Evolutionary conservation across 2,797 vertebrate genomes (phyloP).

Genomic region (Synaphobranchus kaupii): DNA sequence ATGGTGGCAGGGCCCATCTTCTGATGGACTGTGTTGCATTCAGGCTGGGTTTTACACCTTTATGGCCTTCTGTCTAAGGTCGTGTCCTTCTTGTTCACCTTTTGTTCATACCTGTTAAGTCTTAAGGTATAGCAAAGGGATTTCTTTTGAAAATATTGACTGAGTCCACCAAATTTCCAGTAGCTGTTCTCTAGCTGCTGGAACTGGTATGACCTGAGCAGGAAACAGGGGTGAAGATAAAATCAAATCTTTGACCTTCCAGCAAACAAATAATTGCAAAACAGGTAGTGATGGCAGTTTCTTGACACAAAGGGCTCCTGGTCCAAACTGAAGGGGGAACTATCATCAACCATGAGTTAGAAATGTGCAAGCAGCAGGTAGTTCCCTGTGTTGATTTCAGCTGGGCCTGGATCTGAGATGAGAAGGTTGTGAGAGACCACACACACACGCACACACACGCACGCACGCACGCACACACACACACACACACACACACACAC

Average conservation of each 20-base stretch:
- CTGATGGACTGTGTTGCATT: neutral
- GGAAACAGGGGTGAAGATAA: neutral
- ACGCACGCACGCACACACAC: neutral
- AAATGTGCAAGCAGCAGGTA: slow-evolving; percentile 43
- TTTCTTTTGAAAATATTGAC: slow-evolving; percentile 51
- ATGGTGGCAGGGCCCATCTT: neutral
- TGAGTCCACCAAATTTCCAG: slow-evolving; percentile 44
- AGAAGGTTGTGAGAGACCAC: neutral
- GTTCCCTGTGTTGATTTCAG: slow-evolving; percentile 25
- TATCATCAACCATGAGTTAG: slow-evolving; percentile 30
- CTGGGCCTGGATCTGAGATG: neutral
- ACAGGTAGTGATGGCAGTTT: neutral
- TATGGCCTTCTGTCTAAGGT: neutral
- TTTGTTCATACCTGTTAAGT: neutral
- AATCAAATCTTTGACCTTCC: slow-evolving; percentile 16
- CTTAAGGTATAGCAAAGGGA: slow-evolving; percentile 16
- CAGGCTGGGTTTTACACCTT: neutral
- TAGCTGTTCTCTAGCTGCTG: slow-evolving; percentile 55
- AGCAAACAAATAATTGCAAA: slow-evolving; percentile 7
- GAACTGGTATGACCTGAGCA: slow-evolving; percentile 55
- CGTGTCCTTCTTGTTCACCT: slow-evolving; percentile 18
- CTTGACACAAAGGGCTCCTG: neutral
- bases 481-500: neutral
- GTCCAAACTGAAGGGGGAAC: slow-evolving; percentile 9
- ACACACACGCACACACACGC: neutral